Evolutionary conservation across 2,888 invertebrate genomes (phyloP).

Genomic region (Morpho helenor): DNA sequence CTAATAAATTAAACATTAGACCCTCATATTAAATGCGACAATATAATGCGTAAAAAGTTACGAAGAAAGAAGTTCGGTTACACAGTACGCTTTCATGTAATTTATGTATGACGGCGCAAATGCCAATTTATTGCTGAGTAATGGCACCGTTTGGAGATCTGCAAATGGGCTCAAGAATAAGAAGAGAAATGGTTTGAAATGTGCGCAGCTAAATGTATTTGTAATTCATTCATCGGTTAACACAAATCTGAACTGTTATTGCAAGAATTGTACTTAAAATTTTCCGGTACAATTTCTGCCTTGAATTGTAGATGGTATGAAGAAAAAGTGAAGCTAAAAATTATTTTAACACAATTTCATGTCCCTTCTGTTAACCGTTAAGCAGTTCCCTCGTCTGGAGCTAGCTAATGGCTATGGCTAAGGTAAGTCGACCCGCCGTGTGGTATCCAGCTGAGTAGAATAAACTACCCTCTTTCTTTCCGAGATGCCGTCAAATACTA

Average conservation of each 20-base stretch:
- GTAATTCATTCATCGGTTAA: constrained; percentile 1
- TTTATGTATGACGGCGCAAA: constrained; percentile 78
- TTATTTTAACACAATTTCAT: too few species aligned
- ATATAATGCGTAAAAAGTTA: constrained; percentile 56
- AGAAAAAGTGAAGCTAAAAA: neutral
- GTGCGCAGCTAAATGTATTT: constrained; percentile 73
- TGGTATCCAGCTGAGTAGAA: too few species aligned
- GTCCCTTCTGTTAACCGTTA: too few species aligned
- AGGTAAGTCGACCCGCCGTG: too few species aligned
- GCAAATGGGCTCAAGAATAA: constrained; percentile 73
- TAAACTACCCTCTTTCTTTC: too few species aligned
- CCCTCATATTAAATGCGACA: neutral
- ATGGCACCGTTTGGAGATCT: constrained; percentile 77
- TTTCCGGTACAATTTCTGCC: neutral
- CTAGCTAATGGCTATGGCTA: too few species aligned
- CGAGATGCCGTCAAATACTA: too few species aligned
- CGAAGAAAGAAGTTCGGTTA: constrained; percentile 60
- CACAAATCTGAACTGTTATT: neutral
- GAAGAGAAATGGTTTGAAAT: constrained; percentile 74
- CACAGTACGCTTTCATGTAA: constrained; percentile 65
- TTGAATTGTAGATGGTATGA: neutral
- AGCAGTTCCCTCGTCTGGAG: too few species aligned
- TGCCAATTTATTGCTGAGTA: constrained; percentile 79
- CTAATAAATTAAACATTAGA: neutral
- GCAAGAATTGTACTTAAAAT: neutral